These are phyloP conservation scores for Poecilia velifera DNA, from an alignment of 2,797 vertebrate genomes.

Conservation along the genomic window DNA sequence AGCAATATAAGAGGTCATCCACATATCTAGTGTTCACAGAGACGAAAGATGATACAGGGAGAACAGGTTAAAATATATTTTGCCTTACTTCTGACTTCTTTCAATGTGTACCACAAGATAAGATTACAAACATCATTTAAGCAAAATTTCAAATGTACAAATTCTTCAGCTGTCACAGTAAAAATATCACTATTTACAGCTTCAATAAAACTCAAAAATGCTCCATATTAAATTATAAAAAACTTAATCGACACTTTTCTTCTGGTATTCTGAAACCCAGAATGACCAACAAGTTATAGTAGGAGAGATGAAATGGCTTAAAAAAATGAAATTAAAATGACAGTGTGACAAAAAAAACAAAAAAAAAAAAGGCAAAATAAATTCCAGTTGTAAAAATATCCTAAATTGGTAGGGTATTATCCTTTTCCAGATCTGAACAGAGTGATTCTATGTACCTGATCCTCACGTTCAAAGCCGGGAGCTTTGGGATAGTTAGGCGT, in stretches of 20 bases:
- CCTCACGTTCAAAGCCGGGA: conserved; percentile 90
- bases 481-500: conserved; percentile 88
- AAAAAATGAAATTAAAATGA: conserved; percentile 33
- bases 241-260: not conserved
- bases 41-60: not conserved
- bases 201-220: not conserved
- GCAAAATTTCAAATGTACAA: not conserved
- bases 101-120: not conserved
- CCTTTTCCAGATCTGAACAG: conserved; percentile 53
- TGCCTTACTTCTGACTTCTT: not conserved
- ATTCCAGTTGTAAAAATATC: conserved; percentile 23
- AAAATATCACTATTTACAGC: not conserved
- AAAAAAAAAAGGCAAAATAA: conserved; percentile 27
- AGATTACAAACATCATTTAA: not conserved
- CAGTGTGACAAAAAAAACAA: conserved; percentile 21
- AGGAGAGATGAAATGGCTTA: not conserved
- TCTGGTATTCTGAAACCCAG: not conserved
- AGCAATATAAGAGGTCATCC: conserved; percentile 9
- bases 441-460: conserved; percentile 84
- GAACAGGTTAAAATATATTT: not conserved
- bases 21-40: not conserved
- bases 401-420: conserved; percentile 27
- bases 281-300: not conserved
- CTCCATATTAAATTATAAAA: not conserved
- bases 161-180: not conserved